Percentiles rank a stretch among this genome's conserved stretches.
Evolutionary conservation across 2,113 vertebrate genomes (phyloP).

Genomic region (Coreoperca whiteheadi): DNA sequence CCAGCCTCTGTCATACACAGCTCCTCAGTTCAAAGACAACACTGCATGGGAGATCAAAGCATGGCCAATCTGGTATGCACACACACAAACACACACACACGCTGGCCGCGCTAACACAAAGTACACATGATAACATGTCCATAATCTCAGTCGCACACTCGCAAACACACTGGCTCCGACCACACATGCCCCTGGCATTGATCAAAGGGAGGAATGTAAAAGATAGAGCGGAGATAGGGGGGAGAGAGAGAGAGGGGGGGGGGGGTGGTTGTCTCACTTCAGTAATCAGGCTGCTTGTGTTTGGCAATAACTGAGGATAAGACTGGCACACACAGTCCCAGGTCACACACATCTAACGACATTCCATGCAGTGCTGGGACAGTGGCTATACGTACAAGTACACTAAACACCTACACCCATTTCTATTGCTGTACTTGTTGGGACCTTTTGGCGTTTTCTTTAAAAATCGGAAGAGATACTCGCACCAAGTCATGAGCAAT

Average conservation of each 20-base stretch:
- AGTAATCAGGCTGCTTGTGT: conserved; percentile 47
- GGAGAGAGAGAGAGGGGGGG: not conserved
- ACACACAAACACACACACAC: conserved; percentile 60
- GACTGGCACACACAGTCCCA: conserved; percentile 20
- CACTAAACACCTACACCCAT: not conserved
- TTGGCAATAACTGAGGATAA: conserved; percentile 41
- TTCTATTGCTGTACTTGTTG: not conserved
- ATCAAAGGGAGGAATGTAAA: conserved; percentile 82
- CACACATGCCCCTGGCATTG: conserved; percentile 73
- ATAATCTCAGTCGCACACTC: conserved; percentile 71
- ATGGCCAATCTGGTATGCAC: conserved; percentile 60
- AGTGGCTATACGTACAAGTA: not conserved
- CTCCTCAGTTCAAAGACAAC: conserved; percentile 78
- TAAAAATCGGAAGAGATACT: not conserved
- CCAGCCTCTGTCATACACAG: conserved; percentile 63
- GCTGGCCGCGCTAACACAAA: conserved; percentile 56
- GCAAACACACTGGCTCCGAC: conserved; percentile 60
- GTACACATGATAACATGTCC: conserved; percentile 67
- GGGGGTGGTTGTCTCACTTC: conserved; percentile 47
- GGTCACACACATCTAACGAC: conserved; percentile 25
- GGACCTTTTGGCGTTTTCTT: not conserved
- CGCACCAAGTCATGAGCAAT: not conserved
- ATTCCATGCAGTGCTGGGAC: conserved; percentile 29
- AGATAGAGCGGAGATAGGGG: conserved; percentile 72
- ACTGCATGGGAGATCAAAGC: conserved; percentile 80